Evolutionary conservation across 2,797 vertebrate species (phyloP).

Genomic region (Odontamblyopus rebecca): DNA sequence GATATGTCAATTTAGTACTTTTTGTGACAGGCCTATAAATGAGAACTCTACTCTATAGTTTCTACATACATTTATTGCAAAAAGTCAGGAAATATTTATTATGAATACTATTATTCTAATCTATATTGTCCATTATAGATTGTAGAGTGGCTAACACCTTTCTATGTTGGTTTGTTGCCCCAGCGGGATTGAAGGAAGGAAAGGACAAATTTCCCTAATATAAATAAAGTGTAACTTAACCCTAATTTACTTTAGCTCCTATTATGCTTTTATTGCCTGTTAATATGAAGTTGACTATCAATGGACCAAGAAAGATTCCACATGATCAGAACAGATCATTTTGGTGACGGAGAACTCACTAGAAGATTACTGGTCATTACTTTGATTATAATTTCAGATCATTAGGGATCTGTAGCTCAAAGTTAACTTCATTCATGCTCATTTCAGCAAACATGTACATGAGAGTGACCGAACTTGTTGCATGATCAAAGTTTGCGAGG

Average conservation of each 20-base stretch:
- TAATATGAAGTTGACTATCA: background rate
- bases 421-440: too few species aligned
- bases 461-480: background rate
- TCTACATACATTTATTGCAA: too few species aligned
- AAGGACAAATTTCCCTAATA: background rate
- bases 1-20: too few species aligned
- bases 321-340: background rate
- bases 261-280: background rate
- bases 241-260: background rate
- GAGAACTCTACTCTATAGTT: too few species aligned
- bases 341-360: background rate
- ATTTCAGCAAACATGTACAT: background rate
- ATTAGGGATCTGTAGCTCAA: background rate
- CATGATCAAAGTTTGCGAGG: background rate
- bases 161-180: too few species aligned
- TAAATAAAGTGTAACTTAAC: too few species aligned
- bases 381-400: background rate
- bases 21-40: too few species aligned
- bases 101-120: too few species aligned
- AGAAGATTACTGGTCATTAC: background rate
- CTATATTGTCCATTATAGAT: too few species aligned
- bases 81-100: too few species aligned
- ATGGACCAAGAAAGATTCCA: background rate
- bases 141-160: too few species aligned
- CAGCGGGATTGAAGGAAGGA: too few species aligned